Evolutionary conservation across 2,888 invertebrate species (phyloP).

Genomic region (Sphaeridia pumilis): DNA sequence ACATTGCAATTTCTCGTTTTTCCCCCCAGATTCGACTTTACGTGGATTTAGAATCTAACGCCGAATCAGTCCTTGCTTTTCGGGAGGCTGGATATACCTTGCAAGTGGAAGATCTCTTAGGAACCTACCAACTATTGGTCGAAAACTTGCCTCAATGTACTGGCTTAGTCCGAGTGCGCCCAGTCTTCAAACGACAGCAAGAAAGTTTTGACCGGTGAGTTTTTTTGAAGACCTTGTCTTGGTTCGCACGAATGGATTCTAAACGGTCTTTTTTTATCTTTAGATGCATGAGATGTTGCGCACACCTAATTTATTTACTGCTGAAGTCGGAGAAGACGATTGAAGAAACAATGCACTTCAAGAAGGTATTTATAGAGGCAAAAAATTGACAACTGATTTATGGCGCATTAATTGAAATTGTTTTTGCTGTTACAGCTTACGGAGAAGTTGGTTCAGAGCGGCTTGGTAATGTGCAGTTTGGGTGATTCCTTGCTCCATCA

Average conservation of each 20-base stretch:
- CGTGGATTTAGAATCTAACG: conserved; percentile 33
- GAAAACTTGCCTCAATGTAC: conserved; percentile 48
- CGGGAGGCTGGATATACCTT: conserved; percentile 24
- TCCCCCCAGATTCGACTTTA: conserved; percentile 35
- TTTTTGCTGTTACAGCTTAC: conserved; percentile 19
- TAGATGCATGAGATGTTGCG: conserved; percentile 55
- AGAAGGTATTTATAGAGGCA: conserved; percentile 34
- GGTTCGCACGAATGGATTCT: background rate
- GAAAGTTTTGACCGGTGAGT: conserved; percentile 65
- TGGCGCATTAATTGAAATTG: background rate
- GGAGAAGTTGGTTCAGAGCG: conserved; percentile 46
- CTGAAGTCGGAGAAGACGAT: conserved; percentile 45
- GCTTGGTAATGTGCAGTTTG: conserved; percentile 52
- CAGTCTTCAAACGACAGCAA: conserved; percentile 62
- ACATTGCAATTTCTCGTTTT: no score
- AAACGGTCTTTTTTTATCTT: background rate
- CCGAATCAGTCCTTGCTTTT: conserved; percentile 23
- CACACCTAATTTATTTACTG: conserved; percentile 62
- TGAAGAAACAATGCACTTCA: conserved; percentile 23
- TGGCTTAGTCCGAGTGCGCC: conserved; percentile 46
- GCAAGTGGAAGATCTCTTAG: conserved; percentile 52
- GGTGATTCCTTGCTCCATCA: conserved; percentile 77
- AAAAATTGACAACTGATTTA: background rate
- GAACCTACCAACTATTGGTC: conserved; percentile 56
- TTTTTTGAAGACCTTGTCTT: background rate